Evolutionary conservation across 2,888 invertebrate genomes (phyloP).

Genomic region (Epirrhoe tristata): DNA sequence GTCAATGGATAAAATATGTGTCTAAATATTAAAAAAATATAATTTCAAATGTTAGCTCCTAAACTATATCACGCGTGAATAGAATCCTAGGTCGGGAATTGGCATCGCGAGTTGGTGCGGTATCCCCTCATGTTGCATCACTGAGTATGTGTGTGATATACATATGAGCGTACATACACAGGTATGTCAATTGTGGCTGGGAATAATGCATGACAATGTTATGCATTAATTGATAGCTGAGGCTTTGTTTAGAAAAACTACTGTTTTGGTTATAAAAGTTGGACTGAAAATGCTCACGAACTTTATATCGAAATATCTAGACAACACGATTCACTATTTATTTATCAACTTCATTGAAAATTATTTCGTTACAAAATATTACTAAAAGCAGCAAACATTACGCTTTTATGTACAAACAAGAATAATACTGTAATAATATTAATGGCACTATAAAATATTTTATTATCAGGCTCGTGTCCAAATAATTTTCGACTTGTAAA

Average conservation of each 20-base stretch:
- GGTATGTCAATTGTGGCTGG: constrained; percentile 4
- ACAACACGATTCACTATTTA: not conserved
- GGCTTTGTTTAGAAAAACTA: not conserved
- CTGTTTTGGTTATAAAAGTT: not conserved
- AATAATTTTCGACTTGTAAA: constrained; percentile 52
- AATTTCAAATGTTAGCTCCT: constrained; percentile 5
- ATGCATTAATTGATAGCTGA: constrained; percentile 1
- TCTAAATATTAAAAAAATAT: too few species aligned
- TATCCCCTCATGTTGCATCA: constrained; percentile 28
- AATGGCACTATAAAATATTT: constrained; percentile 44
- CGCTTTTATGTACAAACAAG: constrained; percentile 36
- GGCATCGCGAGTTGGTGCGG: constrained; percentile 44
- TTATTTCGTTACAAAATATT: not conserved
- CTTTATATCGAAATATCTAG: not conserved
- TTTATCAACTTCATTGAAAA: not conserved
- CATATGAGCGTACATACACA: not conserved
- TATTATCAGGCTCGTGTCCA: constrained; percentile 43
- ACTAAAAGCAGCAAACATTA: constrained; percentile 18
- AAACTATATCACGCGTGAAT: constrained; percentile 44
- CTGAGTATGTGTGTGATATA: constrained; percentile 7
- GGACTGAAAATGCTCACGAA: too few species aligned
- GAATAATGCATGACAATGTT: constrained; percentile 20
- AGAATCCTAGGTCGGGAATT: constrained; percentile 49
- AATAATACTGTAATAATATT: constrained; percentile 40
- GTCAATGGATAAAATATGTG: too few species aligned